These are phyloP conservation scores for Theristicus caerulescens DNA, from an alignment of 2,113 vertebrate species.

Conservation along the genomic window DNA sequence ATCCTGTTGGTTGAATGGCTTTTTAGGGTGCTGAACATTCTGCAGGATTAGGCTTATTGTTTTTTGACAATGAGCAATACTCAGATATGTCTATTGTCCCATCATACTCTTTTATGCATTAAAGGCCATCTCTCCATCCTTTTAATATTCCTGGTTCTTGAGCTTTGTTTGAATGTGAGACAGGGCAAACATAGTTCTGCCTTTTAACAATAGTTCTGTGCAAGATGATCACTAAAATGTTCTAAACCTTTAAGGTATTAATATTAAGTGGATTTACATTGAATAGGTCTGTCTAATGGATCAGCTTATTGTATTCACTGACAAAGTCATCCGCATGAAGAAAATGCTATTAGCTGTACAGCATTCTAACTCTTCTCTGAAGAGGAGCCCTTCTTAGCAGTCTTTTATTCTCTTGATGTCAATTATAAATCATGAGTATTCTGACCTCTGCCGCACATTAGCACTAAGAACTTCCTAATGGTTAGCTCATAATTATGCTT, in stretches of 20 bases:
- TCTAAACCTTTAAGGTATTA: constrained; percentile 28
- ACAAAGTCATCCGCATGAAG: not conserved
- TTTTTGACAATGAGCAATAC: not conserved
- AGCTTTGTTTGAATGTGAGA: not conserved
- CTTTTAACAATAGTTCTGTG: not conserved
- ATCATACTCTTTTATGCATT: not conserved
- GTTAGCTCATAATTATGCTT: not conserved
- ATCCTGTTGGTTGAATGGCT: not conserved
- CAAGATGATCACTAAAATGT: not conserved
- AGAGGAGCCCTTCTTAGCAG: not conserved
- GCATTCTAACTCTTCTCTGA: not conserved
- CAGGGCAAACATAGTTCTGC: not conserved
- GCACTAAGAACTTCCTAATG: not conserved
- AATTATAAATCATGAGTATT: not conserved
- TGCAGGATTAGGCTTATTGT: not conserved
- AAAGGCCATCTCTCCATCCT: not conserved
- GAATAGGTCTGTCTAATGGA: constrained; percentile 32
- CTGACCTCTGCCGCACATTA: constrained; percentile 13
- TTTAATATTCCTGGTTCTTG: not conserved
- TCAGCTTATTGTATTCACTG: constrained; percentile 12
- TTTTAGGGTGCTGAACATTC: not conserved
- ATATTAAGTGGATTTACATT: constrained; percentile 45
- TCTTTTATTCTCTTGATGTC: not conserved
- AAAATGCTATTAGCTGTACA: constrained; percentile 33
- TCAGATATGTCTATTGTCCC: not conserved